A percentile compares a stretch with the other conserved stretches of the same genome.
Conservation (phyloP, 2,113 vertebrate genomes). For the Fukomys damarensis region DNA sequence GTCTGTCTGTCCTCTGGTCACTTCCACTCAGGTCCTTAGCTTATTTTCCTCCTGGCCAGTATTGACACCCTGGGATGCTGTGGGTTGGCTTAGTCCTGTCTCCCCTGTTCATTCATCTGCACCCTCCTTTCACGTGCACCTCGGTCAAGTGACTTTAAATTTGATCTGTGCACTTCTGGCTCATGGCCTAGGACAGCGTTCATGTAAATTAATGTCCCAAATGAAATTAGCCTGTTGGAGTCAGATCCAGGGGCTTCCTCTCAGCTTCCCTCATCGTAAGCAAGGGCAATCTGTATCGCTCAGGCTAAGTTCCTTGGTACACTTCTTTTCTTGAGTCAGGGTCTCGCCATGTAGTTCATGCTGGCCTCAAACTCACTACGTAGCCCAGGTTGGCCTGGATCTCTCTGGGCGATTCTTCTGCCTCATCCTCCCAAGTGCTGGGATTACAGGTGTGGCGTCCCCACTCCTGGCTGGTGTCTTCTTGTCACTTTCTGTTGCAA, state of each 20-base stretch:
- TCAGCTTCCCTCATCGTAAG: neutral
- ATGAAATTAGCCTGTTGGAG: neutral
- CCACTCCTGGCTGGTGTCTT: neutral
- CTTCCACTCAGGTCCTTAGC: neutral
- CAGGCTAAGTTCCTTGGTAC: neutral
- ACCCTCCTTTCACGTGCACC: neutral
- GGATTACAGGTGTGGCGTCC: neutral
- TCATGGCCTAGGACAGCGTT: neutral
- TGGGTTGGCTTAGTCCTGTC: neutral
- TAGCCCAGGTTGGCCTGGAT: too few relatives aligned
- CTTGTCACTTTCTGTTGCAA: neutral
- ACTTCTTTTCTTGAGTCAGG: neutral
- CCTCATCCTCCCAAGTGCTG: neutral
- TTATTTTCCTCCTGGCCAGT: neutral
- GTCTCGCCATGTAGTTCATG: neutral
- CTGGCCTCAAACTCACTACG: neutral
- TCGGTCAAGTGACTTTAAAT: neutral
- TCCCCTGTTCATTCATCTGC: neutral
- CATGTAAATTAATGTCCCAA: neutral
- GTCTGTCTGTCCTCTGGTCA: neutral
- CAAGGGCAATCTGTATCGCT: neutral
- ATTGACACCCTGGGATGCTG: too few relatives aligned
- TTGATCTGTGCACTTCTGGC: neutral
- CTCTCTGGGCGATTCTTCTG: neutral
- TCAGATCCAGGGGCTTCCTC: neutral